Conservation (phyloP, 2,797 vertebrate genomes). For the Danio tinwini region DNA sequence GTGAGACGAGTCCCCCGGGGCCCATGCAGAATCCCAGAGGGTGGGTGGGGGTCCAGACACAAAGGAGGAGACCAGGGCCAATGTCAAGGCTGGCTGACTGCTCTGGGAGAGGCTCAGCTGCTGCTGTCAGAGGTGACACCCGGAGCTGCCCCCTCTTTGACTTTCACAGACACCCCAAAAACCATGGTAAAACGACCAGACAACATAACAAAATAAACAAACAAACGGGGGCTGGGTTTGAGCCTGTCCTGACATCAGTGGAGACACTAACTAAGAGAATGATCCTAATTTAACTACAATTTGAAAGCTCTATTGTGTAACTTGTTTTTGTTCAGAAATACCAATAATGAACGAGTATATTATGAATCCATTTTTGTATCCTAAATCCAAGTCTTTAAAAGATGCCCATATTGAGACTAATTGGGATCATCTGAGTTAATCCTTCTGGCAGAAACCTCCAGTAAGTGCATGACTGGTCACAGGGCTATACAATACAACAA, state of each 20-base stretch:
- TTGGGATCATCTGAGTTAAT: no score
- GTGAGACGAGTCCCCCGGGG: constrained; percentile 44
- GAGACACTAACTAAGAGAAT: background rate
- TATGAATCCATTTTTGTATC: no score
- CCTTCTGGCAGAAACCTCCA: no score
- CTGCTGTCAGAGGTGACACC: constrained; percentile 51
- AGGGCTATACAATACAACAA: no score
- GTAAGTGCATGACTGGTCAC: no score
- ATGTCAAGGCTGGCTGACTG: constrained; percentile 65
- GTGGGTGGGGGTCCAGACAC: constrained; percentile 46
- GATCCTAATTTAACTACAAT: background rate
- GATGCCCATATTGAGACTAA: no score
- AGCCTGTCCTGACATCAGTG: background rate
- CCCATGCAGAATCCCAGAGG: constrained; percentile 28
- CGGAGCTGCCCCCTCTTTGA: background rate
- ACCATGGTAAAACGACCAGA: background rate
- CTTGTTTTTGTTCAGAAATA: no score
- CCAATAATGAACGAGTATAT: no score
- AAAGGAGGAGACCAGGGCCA: constrained; percentile 59
- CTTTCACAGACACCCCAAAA: constrained; percentile 13
- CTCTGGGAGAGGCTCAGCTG: constrained; percentile 59
- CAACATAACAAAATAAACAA: background rate
- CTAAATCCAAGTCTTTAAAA: no score
- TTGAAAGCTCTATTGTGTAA: no score
- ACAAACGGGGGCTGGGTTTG: constrained; percentile 1